Base-by-base conservation (phyloP, 2,113 vertebrate genomes). In the Haemorhous mexicanus region DNA sequence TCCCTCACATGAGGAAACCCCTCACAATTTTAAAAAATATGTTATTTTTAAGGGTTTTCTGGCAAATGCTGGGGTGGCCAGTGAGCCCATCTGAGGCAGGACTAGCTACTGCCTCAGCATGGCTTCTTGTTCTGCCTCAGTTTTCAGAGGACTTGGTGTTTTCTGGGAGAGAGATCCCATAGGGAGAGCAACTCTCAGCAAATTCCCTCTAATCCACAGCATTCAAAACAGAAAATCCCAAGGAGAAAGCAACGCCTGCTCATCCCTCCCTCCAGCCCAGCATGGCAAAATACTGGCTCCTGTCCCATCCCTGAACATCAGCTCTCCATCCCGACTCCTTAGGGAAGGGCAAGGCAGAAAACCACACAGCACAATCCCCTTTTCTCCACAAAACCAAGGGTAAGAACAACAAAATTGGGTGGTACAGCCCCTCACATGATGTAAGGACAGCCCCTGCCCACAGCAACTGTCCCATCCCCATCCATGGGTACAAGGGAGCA, bases 21-120 rank as follows among this genome's bases (percentile, higher is more conserved):
- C 11, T 22, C 32, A 21, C 2, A 13, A 4, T 27, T 74, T 69
- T 8, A 0, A 1, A 22, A 76, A 47, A 28, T 2, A 7, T 0
- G 2, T 27, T 30, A 17, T 55, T 89, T 43, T 27, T 6, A 41
- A 26, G 23, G 8, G 18, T 28, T 74, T 91, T 75, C 53, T 85
- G 70, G 75, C 62, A 63, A 15, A 15, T 2, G 2, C 10, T 7
- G 2, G 2, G 4, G 68, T 69, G 39, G 23, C 33, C 9, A n/a
- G 62, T 64, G 19, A 72, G 69, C 62, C 59, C 61, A 12, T 56
- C 69, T 37, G 10, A 4, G 46, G 16, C 43, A 89, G 50, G 62
- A 49, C 32, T 15, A 47, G 59, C 55, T 70, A 7, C 56, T 59
- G 52, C 41, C 44, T 44, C 33, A 11, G 62, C 35, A 43, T 1